Percentiles rank a stretch among this genome's conserved stretches.
Evolutionary conservation across 2,113 vertebrate species (phyloP).

Genomic region (Percopsis transmontana): DNA sequence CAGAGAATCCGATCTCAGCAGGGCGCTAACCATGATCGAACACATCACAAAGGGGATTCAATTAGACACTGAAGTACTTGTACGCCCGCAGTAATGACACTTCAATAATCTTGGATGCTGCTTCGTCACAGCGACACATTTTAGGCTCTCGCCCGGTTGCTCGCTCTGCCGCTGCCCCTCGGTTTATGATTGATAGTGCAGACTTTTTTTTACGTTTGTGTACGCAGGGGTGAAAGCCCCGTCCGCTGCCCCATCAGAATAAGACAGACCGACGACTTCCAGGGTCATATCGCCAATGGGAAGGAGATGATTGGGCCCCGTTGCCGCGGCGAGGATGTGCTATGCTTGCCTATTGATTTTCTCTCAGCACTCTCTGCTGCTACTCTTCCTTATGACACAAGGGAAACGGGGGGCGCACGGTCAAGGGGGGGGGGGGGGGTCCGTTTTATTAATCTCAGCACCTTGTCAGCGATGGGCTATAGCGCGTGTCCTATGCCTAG

Average conservation of each 20-base stretch:
- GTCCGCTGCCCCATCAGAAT: constrained; percentile 65
- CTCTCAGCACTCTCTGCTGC: constrained; percentile 56
- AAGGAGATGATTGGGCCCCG: constrained; percentile 63
- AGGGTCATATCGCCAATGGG: constrained; percentile 66
- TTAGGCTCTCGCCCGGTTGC: constrained; percentile 21
- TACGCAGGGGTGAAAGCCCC: constrained; percentile 69
- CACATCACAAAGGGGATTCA: constrained; percentile 53
- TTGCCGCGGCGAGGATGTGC: constrained; percentile 54
- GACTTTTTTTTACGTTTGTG: constrained; percentile 53
- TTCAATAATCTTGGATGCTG: constrained; percentile 22
- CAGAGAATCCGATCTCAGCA: constrained; percentile 35
- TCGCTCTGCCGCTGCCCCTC: constrained; percentile 34
- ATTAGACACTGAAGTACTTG: constrained; percentile 60
- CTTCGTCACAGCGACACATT: constrained; percentile 33
- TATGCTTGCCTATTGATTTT: constrained; percentile 75
- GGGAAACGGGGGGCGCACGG: constrained; percentile 54
- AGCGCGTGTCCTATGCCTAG: constrained; percentile 58
- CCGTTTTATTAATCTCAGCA: constrained; percentile 68
- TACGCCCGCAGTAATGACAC: constrained; percentile 52
- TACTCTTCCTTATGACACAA: constrained; percentile 70
- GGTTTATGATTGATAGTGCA: constrained; percentile 41
- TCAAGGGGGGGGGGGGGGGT: constrained; percentile 53
- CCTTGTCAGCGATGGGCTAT: constrained; percentile 64
- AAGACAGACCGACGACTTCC: constrained; percentile 62
- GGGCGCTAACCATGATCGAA: constrained; percentile 28